Evolutionary conservation across 2,797 vertebrate species (phyloP), one percentile per base, ranked within the genome.

Genomic region (Cheirogaleus major): DNA sequence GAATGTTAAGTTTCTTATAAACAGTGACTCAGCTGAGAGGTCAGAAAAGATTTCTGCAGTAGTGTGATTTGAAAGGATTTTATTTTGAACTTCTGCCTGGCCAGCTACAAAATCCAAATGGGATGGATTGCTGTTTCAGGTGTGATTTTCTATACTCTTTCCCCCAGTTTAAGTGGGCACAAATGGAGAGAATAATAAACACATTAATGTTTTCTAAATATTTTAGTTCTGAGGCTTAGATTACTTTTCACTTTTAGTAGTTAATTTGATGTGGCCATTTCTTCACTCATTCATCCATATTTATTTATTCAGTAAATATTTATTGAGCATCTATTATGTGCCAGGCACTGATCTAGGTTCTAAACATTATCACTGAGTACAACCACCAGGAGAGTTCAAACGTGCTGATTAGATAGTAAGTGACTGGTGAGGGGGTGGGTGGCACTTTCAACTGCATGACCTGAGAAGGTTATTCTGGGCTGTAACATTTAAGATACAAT

Each of bases 11-110:
- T 75, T 94, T 95, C 65, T 95, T 82, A 83, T 86, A 96, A 94
- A 90, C 81, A 96, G 93, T 79, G 86, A 91, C 59, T 97, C 93
- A 96, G 95, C 63, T 41, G 69, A 96, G 92, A 96, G 78, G 81
- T 92, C 92, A 85, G 90, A 61, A 87, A 70, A 78, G 59, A 76
- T 75, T 91, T 86, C 57, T 65, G 45, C 45, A 65, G 22, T 57
- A 87, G 67, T 75, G 59, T 79, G 90, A 84, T 93, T 93, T 89
- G 86, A 61, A 96, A 95, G 83, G 50, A 87, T 84, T 94, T 97
- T 72, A 30, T 73, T 93, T 92, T 76, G 86, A 96, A 92, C 79
- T 57, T 84, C 50, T 91, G 82, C 94, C 61, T 27, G 83, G 50
- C 23, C 72, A 72, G 86, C 55, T 35, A 89, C 38, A 50, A 82